phyloP scores from a whole-genome alignment of 2,888 invertebrate species.

The Boloria euphrosyne region DNA sequence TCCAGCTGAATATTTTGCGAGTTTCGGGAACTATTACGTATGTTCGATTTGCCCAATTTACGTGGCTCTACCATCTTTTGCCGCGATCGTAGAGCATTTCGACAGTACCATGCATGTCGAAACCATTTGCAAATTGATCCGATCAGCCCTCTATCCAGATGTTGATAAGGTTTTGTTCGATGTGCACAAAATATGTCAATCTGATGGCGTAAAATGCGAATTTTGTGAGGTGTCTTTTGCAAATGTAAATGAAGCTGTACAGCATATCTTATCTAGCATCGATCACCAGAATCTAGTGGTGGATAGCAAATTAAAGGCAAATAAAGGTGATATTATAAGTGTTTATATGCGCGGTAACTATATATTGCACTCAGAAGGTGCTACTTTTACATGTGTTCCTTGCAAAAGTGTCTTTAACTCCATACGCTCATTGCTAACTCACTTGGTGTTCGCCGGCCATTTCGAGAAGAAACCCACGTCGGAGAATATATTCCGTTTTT shows the following conservation, averaged over 20 bases:
- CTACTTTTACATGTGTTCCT: slow-evolving; percentile 58
- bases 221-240: slow-evolving; percentile 58
- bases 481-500: slow-evolving; percentile 73
- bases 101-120: slow-evolving; percentile 66
- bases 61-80: slow-evolving; percentile 68
- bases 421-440: slow-evolving; percentile 63
- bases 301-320: slow-evolving; percentile 52
- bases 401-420: slow-evolving; percentile 68
- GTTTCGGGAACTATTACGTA: slow-evolving; percentile 73
- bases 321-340: slow-evolving; percentile 71
- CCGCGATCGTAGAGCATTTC: slow-evolving; percentile 71
- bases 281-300: slow-evolving; percentile 62
- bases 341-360: slow-evolving; percentile 72
- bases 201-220: slow-evolving; percentile 55
- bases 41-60: slow-evolving; percentile 68
- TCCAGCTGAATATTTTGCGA: slow-evolving; percentile 72
- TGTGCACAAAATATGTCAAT: slow-evolving; percentile 52
- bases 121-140: slow-evolving; percentile 61
- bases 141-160: slow-evolving; percentile 59
- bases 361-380: slow-evolving; percentile 67
- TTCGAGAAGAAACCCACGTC: slow-evolving; percentile 58
- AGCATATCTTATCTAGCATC: slow-evolving; percentile 59
- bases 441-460: slow-evolving; percentile 70
- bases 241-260: slow-evolving; percentile 54
- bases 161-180: slow-evolving; percentile 52